phyloP scores from a whole-genome alignment of 2,797 vertebrate genomes.

The Ispidina picta region DNA sequence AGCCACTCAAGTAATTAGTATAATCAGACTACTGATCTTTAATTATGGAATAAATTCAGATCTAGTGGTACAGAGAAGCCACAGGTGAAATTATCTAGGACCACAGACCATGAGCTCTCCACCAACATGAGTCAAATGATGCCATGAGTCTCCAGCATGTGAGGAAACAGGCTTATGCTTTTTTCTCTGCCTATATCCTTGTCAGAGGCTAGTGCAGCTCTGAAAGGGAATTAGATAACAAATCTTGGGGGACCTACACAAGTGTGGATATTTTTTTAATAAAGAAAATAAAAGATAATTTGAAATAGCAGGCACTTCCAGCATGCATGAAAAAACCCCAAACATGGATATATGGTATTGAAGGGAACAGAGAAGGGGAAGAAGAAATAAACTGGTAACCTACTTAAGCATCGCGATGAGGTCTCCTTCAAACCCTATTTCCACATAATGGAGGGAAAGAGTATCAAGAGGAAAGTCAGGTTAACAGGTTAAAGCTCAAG shows the following conservation, averaged over 20 bases:
- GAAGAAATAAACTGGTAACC: neutral
- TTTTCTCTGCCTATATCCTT: neutral
- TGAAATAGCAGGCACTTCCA: neutral
- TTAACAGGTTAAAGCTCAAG: neutral
- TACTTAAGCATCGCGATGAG: neutral
- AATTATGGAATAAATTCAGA: neutral
- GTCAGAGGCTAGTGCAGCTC: neutral
- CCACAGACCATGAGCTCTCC: neutral
- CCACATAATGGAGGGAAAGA: neutral
- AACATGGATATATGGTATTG: neutral
- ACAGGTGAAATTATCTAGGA: neutral
- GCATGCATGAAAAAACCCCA: neutral
- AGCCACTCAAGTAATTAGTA: neutral
- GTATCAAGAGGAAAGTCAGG: neutral
- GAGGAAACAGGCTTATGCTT: neutral
- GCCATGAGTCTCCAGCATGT: neutral
- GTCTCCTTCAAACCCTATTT: neutral
- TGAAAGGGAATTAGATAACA: neutral
- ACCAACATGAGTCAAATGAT: neutral
- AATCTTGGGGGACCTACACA: fast-evolving
- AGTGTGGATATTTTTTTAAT: neutral
- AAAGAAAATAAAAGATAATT: neutral
- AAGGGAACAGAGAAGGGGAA: neutral
- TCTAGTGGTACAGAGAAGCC: neutral
- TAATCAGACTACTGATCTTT: neutral